Base-by-base conservation (phyloP, 2,888 invertebrate genomes). In the Zaprionus obscuricornis region DNA sequence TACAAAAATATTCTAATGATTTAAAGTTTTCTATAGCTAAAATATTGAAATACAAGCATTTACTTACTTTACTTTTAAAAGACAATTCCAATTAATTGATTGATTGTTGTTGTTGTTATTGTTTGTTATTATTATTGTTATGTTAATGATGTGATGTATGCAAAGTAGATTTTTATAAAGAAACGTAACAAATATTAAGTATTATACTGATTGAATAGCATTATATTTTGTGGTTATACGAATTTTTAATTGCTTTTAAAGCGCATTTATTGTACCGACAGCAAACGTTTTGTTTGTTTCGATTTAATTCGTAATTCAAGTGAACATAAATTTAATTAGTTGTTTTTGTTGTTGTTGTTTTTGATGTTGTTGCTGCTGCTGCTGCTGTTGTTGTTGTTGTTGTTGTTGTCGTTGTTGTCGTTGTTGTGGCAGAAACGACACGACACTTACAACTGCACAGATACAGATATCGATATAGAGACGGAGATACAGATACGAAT, bases 171-270 rank as follows among this genome's bases (percentile, higher is more conserved):
- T n/a, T n/a, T n/a, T n/a, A 83, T 83, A 43, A 56, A 27, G 46
- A 59, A 55, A 51, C 39, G 54, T 52, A 33, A 52, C 39, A 45
- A 37, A 42, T 79, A 69, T 58, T 27, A 43, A 42, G 46, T 76
- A 56, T 58, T 59, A 67, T 60, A 18, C 37, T 49, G n/a, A n/a
- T n/a, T n/a, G 54, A 60, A 83, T 58, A 31, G 66, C 58, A 52
- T 58, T 50, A 56, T 75, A 55, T 56, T 57, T 63, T 40, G 46
- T 13, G 37, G 52, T 49, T 73, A 39, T 54, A 40, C 47, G 45
- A 63, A 69, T 64, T 72, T 55, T 74, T 72, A 83, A 73, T 79
- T 70, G 76, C 60, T 52, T 67, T 62, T 76, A 43, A 69, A 77
- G 50, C 59, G 58, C 47, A 82, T 82, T 74, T 47, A 69, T 75